These are phyloP conservation scores for Drosophila affinis DNA, from an alignment of 2,888 invertebrate species.

Conservation along the genomic window DNA sequence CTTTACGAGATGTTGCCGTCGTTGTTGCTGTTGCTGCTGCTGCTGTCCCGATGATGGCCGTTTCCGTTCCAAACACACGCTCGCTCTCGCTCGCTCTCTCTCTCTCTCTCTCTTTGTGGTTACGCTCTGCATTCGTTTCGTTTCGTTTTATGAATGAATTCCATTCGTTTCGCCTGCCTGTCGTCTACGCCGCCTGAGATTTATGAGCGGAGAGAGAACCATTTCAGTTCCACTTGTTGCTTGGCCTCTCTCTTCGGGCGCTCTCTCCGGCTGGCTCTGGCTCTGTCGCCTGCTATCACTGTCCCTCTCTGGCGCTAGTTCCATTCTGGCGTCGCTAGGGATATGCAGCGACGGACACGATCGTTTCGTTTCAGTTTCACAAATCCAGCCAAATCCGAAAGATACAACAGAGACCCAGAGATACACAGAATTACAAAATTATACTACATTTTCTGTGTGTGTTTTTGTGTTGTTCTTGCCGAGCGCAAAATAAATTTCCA, in stretches of 20 bases:
- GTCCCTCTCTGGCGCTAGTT: constrained; percentile 55
- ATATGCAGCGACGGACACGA: constrained; percentile 74
- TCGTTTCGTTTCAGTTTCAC: constrained; percentile 82
- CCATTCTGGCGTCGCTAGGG: constrained; percentile 67
- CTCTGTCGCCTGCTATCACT: constrained; percentile 60
- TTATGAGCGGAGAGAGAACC: too few species aligned
- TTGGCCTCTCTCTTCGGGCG: constrained; percentile 54
- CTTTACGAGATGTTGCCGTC: constrained; percentile 36
- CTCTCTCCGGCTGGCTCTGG: constrained; percentile 30
- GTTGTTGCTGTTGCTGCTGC: constrained; percentile 51
- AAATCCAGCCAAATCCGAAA: constrained; percentile 79
- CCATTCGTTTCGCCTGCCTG: constrained; percentile 6
- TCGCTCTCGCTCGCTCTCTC: background rate
- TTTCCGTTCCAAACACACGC: constrained; percentile 78
- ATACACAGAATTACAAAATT: constrained; percentile 47
- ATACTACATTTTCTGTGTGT: constrained; percentile 47
- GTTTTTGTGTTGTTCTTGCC: background rate
- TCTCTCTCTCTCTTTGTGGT: background rate
- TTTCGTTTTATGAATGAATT: constrained; percentile 77
- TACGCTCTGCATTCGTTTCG: constrained; percentile 6
- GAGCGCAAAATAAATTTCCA: constrained; percentile 60
- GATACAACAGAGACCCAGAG: constrained; percentile 80
- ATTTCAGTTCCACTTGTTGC: constrained; percentile 41
- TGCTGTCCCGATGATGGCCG: constrained; percentile 82
- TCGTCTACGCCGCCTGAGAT: too few species aligned